Evolutionary conservation across 2,888 invertebrate species (phyloP).

Genomic region (Pinctada fucata): DNA sequence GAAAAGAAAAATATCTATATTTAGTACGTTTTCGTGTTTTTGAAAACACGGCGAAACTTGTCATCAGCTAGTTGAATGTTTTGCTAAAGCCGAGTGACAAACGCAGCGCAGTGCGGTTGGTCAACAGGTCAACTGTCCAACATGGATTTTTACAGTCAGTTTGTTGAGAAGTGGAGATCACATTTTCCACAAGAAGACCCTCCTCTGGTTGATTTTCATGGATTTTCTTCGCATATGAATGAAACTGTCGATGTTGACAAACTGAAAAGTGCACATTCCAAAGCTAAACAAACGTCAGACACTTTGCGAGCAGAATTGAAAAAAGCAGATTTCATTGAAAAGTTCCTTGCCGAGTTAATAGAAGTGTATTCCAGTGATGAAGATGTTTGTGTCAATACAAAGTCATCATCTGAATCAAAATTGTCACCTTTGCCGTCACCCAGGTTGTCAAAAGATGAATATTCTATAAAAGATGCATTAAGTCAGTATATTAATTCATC

Average conservation of each 20-base stretch:
- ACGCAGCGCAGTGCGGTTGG: too few relatives aligned
- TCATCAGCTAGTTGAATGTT: too few relatives aligned
- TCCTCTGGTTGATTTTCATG: constrained; percentile 20
- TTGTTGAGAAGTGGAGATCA: constrained; percentile 20
- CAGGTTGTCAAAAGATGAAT: background rate
- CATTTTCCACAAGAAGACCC: constrained; percentile 22
- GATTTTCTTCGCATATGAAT: constrained; percentile 5
- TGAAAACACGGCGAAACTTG: too few relatives aligned
- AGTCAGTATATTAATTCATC: constrained; percentile 16
- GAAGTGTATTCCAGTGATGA: background rate
- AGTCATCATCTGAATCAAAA: background rate
- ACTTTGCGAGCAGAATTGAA: constrained; percentile 6
- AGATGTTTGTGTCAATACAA: background rate
- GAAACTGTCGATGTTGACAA: constrained; percentile 14
- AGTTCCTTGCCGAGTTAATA: constrained; percentile 8
- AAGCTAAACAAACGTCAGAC: constrained; percentile 19
- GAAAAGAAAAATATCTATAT: too few relatives aligned
- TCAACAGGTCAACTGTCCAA: background rate
- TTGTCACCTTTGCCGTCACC: background rate
- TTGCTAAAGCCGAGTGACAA: too few relatives aligned
- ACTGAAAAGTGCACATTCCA: constrained; percentile 5
- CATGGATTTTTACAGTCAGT: constrained; percentile 17
- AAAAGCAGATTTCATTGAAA: constrained; percentile 23
- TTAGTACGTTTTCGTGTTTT: too few relatives aligned
- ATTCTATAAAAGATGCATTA: constrained; percentile 7